phyloP scores from a whole-genome alignment of 2,888 invertebrate genomes.

The Scaptomyza reducta region DNA sequence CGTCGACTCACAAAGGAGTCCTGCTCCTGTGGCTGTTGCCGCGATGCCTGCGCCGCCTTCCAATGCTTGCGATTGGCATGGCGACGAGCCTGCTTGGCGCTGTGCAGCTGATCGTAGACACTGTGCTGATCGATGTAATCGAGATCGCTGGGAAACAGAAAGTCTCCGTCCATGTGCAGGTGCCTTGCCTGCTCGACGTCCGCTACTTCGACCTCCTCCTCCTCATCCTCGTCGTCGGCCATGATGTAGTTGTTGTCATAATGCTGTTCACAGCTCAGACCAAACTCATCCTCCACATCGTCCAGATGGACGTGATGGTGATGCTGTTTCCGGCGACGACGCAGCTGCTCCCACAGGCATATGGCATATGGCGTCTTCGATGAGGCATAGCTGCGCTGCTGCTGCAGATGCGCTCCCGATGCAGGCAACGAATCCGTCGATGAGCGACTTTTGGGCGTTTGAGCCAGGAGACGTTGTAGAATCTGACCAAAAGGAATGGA shows the following conservation, averaged over 20 bases:
- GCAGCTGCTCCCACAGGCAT: slow-evolving; percentile 53
- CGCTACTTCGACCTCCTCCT: slow-evolving; percentile 29
- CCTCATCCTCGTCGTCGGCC: slow-evolving; percentile 37
- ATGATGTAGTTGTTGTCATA: slow-evolving; percentile 64
- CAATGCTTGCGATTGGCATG: slow-evolving; percentile 81
- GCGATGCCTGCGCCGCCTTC: slow-evolving; percentile 48
- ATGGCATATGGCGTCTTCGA: slow-evolving; percentile 65
- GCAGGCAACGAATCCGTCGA: slow-evolving; percentile 36
- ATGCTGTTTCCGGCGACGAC: slow-evolving; percentile 53
- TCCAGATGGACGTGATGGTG: slow-evolving; percentile 64
- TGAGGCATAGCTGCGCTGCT: slow-evolving; percentile 57
- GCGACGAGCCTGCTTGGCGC: slow-evolving; percentile 72
- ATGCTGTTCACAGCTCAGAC: slow-evolving; percentile 54
- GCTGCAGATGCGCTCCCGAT: slow-evolving; percentile 54
- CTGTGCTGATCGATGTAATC: slow-evolving; percentile 65
- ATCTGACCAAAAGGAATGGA: slow-evolving; percentile 58
- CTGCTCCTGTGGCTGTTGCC: slow-evolving; percentile 14
- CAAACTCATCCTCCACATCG: slow-evolving; percentile 72
- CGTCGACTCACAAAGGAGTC: slow-evolving; percentile 49
- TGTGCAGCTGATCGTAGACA: slow-evolving; percentile 68
- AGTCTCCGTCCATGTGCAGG: slow-evolving; percentile 64
- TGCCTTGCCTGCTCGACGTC: slow-evolving; percentile 39
- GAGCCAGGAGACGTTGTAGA: slow-evolving; percentile 82
- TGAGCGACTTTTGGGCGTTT: slow-evolving; percentile 77
- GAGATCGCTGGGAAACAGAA: slow-evolving; percentile 63